These are phyloP conservation scores for Drosophila fuyamai DNA, from an alignment of 1,140 invertebrate species.

Conservation along the genomic window DNA sequence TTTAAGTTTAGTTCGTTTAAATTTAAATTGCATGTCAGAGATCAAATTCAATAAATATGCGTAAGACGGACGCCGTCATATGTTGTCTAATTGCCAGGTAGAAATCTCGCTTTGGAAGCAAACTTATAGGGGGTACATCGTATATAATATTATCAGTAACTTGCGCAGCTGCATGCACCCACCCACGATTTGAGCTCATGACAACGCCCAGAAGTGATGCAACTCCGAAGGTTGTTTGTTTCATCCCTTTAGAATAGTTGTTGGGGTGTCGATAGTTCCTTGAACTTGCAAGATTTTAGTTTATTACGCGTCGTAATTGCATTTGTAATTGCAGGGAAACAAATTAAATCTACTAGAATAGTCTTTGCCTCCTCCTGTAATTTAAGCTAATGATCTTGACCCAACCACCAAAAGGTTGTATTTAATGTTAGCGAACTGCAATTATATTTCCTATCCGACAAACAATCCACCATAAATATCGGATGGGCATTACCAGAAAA, in stretches of 20 bases:
- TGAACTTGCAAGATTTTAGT: conserved; percentile 38
- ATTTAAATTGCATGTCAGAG: conserved; percentile 64
- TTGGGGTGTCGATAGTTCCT: conserved; percentile 4
- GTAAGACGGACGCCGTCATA: conserved; percentile 39
- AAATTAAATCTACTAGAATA: neutral
- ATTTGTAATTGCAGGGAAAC: conserved; percentile 14
- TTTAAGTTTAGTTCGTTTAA: conserved; percentile 32
- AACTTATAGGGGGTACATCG: neutral
- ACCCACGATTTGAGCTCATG: conserved; percentile 35
- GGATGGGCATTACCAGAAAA: conserved; percentile 11
- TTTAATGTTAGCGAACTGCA: conserved; percentile 17
- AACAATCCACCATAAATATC: conserved; percentile 15
- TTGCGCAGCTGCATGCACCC: conserved; percentile 35
- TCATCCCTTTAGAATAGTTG: conserved; percentile 8
- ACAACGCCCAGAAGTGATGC: conserved; percentile 35
- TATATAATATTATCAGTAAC: conserved; percentile 31
- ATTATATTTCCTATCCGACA: conserved; percentile 18
- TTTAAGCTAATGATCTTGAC: conserved; percentile 35
- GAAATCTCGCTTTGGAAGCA: conserved; percentile 6
- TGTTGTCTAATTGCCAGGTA: conserved; percentile 37
- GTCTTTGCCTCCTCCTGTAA: conserved; percentile 28
- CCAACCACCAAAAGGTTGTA: conserved; percentile 20
- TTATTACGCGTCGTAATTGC: conserved; percentile 19
- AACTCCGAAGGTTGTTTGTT: conserved; percentile 18
- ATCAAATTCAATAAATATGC: conserved; percentile 68